Conservation (phyloP, 2,888 invertebrate genomes). For the Mimumesa dahlbomi region DNA sequence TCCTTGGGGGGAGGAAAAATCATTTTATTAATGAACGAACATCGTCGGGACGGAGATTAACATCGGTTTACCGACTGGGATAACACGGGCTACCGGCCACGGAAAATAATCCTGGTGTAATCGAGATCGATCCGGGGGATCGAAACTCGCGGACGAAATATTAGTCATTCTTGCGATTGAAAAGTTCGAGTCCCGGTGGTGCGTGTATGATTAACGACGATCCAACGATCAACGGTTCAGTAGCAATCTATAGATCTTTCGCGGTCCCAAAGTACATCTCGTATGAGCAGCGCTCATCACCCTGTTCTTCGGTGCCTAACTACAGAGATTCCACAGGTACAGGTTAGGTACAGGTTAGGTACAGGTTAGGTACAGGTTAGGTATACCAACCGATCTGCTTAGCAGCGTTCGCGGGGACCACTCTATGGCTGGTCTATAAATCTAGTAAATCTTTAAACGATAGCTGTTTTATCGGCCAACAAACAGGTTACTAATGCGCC, state of each 20-base stretch:
- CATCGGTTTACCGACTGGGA: conserved; percentile 14
- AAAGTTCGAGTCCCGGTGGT: conserved; percentile 40
- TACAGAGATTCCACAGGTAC: background rate
- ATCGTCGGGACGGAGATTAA: conserved; percentile 13
- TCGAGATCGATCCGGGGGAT: conserved; percentile 3
- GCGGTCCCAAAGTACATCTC: conserved; percentile 12
- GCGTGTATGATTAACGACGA: conserved; percentile 35
- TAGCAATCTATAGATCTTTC: conserved; percentile 20
- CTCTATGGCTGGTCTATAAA: conserved; percentile 71
- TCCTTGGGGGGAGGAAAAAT: background rate
- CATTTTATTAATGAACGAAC: conserved; percentile 34
- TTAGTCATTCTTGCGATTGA: conserved; percentile 30
- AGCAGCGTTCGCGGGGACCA: conserved; percentile 19
- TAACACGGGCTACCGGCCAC: background rate
- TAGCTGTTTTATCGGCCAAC: conserved; percentile 72
- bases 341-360: background rate
- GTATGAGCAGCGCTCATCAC: conserved; percentile 2
- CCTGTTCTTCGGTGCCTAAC: conserved; percentile 15
- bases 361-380: background rate
- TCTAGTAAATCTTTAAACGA: conserved; percentile 73
- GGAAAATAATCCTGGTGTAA: conserved; percentile 10
- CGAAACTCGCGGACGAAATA: conserved; percentile 9
- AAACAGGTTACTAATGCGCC: conserved; percentile 75
- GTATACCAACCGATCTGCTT: conserved; percentile 30
- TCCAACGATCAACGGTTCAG: conserved; percentile 28